Conservation (phyloP, 2,113 vertebrate genomes). For the Scopus umbretta region DNA sequence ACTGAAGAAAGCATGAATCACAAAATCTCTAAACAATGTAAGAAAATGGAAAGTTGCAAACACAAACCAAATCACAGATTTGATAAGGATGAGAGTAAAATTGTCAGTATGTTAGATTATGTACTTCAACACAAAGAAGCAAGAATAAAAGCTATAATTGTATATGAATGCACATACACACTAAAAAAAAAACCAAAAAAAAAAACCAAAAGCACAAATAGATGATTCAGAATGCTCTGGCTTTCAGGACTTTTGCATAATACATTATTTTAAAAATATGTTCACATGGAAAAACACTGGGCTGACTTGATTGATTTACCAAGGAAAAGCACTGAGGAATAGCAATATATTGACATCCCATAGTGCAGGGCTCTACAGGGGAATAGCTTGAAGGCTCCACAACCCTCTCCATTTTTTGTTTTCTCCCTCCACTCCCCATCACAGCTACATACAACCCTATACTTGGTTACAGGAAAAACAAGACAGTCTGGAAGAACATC, state of each 20-base stretch:
- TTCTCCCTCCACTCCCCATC: neutral
- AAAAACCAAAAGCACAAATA: neutral
- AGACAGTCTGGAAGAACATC: neutral
- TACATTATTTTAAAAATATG: neutral
- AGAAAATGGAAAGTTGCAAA: neutral
- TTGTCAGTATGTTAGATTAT: neutral
- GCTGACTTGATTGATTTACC: neutral
- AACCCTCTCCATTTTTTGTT: neutral
- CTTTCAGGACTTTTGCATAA: neutral
- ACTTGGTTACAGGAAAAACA: neutral
- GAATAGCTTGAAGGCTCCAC: neutral
- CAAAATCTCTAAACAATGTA: neutral
- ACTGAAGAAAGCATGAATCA: neutral
- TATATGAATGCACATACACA: neutral
- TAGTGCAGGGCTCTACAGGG: neutral
- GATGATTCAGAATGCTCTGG: neutral
- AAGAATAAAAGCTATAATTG: neutral
- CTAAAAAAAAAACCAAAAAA: neutral
- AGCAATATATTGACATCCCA: neutral
- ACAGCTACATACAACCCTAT: neutral
- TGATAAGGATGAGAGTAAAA: neutral
- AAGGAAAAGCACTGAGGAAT: neutral
- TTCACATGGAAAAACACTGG: neutral
- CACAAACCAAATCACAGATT: neutral
- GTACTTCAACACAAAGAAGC: neutral